Base-by-base conservation (phyloP, 2,888 invertebrate genomes). In the Perithous albicinctus region DNA sequence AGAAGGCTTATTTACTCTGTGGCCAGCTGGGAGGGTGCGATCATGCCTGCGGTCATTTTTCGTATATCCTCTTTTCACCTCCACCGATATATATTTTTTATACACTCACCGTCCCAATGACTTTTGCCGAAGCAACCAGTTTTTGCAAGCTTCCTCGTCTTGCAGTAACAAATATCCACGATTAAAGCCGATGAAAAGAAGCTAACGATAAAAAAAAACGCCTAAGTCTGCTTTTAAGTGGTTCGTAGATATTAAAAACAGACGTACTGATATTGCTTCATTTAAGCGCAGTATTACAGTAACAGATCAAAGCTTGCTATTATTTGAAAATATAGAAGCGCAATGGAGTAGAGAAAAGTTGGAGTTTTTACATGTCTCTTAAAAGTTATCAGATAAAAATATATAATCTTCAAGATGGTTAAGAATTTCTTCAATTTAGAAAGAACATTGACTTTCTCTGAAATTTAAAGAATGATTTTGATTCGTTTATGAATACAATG, bases 181-280 rank as follows among this genome's bases (percentile, higher is more conserved):
- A 18, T 38, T 15, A 20, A 48, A 66, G 18, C 18, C 32, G 32
- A 48, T 46, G 56, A 38, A 10, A 26, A 18, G 26, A 23, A 29
- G 54, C 69, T 5, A 63, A n/a, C 48, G 72, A 41, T 59, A 1
- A 26, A 59, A 79, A 79, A 79, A 26, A 48, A 75, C 15, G 63
- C 59, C 56, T 59, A 64, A 76, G 51, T 78, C 72, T 43, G 38
- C 66, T 43, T 63, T 15, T 4, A 46, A 29, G 18, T 20, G 56
- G 35, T 12, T 61, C 32, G 32, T 4, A 4, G 18, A 48, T n/a
- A 38, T 1, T 26, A 8, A 38, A 26, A 20, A 26, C 12, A 15
- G 8, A 35, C 51, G 29, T 35, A 77, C 80, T 86, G 85, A 87
- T 85, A 85, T 82, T 77, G 67, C 73, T 80, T 81, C 76, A 80